Percentiles rank a stretch among this genome's conserved stretches.
phyloP scores from a whole-genome alignment of 2,888 invertebrate species.

The Ectobius pallidus region DNA sequence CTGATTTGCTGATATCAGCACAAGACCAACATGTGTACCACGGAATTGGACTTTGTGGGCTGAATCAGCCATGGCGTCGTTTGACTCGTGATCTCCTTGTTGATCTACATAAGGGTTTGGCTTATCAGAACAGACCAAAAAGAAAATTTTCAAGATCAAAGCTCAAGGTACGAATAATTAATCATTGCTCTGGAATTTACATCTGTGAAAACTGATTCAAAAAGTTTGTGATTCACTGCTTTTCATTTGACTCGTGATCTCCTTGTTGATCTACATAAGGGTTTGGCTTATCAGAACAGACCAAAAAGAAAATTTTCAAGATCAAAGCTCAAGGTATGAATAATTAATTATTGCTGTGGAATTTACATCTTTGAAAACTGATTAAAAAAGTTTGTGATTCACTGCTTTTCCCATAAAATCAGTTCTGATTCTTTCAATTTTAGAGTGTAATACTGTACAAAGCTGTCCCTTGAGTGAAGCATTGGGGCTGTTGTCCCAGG shows the following conservation, averaged over 20 bases:
- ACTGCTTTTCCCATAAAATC: conserved; percentile 12
- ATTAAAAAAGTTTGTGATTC: not conserved
- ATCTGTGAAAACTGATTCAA: too few relatives aligned
- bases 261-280: conserved; percentile 90
- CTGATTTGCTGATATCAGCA: conserved; percentile 72
- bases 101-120: conserved; percentile 90
- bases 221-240: not conserved
- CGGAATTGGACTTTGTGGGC: conserved; percentile 62
- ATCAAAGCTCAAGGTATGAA: conserved; percentile 70
- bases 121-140: conserved; percentile 69
- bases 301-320: conserved; percentile 72
- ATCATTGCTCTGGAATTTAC: too few relatives aligned
- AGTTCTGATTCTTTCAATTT: too few relatives aligned
- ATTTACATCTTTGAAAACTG: too few relatives aligned
- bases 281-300: conserved; percentile 71
- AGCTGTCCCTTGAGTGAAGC: too few relatives aligned
- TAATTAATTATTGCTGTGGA: too few relatives aligned
- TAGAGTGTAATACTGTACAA: too few relatives aligned
- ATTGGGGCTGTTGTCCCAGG: too few relatives aligned
- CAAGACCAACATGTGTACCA: conserved; percentile 84
- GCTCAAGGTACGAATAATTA: conserved; percentile 67
- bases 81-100: conserved; percentile 87
- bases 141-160: conserved; percentile 73
- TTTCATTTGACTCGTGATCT: conserved; percentile 73
- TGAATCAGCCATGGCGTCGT: conserved; percentile 66